Percentiles rank a stretch among this genome's conserved stretches.
These are phyloP conservation scores for Olivierus martensii DNA, from an alignment of 1,140 invertebrate species.

Conservation along the genomic window DNA sequence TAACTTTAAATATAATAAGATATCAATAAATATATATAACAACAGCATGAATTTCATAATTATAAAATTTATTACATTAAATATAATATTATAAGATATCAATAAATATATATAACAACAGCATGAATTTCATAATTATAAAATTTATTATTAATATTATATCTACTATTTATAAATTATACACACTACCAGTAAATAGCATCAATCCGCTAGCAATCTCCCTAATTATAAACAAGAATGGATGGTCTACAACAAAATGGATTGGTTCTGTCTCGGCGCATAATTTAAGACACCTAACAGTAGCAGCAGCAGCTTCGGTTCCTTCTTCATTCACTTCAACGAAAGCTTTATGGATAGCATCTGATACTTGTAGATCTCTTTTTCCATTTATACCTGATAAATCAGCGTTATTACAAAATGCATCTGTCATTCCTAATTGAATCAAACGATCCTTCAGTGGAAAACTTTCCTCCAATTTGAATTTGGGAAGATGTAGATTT, in stretches of 20 bases:
- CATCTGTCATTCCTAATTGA: conserved; percentile 17
- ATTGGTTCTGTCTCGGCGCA: conserved; percentile 12
- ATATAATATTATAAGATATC: too few species aligned
- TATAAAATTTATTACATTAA: too few species aligned
- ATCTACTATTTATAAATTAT: too few species aligned
- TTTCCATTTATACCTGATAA: conserved; percentile 16
- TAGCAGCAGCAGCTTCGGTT: conserved; percentile 57
- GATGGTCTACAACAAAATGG: conserved; percentile 51
- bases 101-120: too few species aligned
- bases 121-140: too few species aligned
- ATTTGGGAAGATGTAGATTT: conserved; percentile 47
- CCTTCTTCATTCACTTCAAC: conserved; percentile 72
- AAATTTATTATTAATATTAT: too few species aligned
- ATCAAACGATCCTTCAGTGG: conserved; percentile 17
- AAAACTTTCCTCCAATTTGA: conserved; percentile 49
- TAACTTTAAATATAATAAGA: too few species aligned
- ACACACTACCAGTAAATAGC: conserved; percentile 45
- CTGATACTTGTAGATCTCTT: conserved; percentile 13
- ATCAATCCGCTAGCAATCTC: conserved; percentile 42
- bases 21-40: too few species aligned
- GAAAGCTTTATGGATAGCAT: conserved; percentile 59
- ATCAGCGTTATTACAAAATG: conserved; percentile 18
- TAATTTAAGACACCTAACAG: conserved; percentile 25
- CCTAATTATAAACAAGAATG: conserved; percentile 56
- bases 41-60: too few species aligned